A percentile compares a stretch with the other conserved stretches of the same genome.
Evolutionary conservation across 1,140 invertebrate genomes (phyloP).

Genomic region (Orchestia grillus): DNA sequence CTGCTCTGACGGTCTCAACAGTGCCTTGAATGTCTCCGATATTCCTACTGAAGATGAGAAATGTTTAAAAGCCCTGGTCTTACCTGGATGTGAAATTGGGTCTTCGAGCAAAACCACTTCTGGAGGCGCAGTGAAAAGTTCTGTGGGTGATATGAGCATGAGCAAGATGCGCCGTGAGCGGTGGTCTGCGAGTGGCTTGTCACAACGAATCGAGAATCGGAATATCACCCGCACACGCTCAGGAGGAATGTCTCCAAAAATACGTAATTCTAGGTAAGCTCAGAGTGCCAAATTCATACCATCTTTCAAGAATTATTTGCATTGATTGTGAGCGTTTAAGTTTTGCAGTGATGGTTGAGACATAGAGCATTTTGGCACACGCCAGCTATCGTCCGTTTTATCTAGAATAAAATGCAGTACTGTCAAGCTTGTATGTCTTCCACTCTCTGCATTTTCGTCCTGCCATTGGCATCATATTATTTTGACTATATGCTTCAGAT

Average conservation of each 20-base stretch:
- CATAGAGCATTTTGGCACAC: background rate
- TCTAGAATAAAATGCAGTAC: too few species aligned
- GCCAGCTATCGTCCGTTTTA: background rate
- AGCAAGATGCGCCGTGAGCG: background rate
- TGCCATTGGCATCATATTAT: background rate
- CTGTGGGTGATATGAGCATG: background rate
- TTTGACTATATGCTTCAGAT: background rate
- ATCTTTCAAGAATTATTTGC: background rate
- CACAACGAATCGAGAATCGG: background rate
- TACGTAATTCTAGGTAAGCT: background rate
- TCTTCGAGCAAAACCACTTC: background rate
- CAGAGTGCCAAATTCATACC: background rate
- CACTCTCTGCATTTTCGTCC: background rate
- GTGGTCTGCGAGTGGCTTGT: background rate
- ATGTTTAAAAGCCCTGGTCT: background rate
- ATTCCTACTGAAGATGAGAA: background rate
- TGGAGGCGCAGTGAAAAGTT: background rate
- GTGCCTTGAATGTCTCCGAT: background rate
- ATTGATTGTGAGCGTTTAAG: background rate
- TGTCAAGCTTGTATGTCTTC: background rate
- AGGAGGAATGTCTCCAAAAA: constrained; percentile 2
- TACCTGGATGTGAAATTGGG: background rate
- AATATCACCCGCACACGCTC: background rate
- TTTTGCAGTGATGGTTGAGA: background rate
- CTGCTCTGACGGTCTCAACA: background rate